Evolutionary conservation across 2,113 vertebrate species (phyloP), one percentile per base, ranked within the genome.

Genomic region (Cnemophilus loriae): DNA sequence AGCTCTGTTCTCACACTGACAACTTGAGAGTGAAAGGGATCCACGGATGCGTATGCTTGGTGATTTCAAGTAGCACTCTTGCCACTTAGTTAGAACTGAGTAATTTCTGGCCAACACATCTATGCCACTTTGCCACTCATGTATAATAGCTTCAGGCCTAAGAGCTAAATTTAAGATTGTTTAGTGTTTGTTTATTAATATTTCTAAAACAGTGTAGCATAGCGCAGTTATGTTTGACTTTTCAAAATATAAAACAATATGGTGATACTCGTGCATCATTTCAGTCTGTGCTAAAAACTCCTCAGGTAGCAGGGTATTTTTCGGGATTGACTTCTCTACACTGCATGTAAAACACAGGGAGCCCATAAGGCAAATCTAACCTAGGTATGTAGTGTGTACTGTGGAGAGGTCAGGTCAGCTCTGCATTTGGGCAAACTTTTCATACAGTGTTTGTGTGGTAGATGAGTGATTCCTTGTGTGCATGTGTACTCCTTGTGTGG

Each of bases 171-270:
- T 46, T 90, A 86, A 93, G 27, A 44, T 78, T 90, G 56, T 84
- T 88, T 75, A 47, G 32, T 93, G 76, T 93, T 96, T 97, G 93
- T 96, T 95, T 94, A 84, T 91, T 95, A 95, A 70, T 94, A 87
- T 60, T 95, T 96, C 53, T 5, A 41, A 97, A 95, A 93, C 77
- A 94, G 75, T 10, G 21, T 94, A 70, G 53, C 41, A 4, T 70
- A 63, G 56, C 22, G 0, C 28, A 71, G 68, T 93, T 55, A 15
- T 84, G 79, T 75, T 93, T 92, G 71, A 81, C 64, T 93, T 92
- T 50, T 93, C 50, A 70, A 84, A 90, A 71, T 74, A 35, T 17
- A 52, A 57, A 93, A 59, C 68, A 76, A 67, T 74, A 47, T 83
- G 61, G 73, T 78, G 68, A 63, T 86, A 17, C 59, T 74, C 35